phyloP scores from a whole-genome alignment of 2,113 vertebrate genomes.

The Alosa alosa region DNA sequence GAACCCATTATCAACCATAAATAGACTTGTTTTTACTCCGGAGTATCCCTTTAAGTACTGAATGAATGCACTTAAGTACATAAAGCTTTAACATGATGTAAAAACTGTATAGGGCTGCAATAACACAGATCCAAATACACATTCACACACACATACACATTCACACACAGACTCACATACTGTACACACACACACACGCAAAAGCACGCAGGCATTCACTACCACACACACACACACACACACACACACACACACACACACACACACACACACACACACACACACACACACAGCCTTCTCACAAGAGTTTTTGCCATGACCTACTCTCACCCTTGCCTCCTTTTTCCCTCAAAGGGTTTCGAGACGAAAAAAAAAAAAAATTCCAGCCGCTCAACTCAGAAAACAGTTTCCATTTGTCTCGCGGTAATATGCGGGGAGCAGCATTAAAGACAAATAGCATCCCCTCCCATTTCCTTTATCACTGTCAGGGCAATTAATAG shows the following conservation, averaged over 20 bases:
- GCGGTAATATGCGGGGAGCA: constrained; percentile 68
- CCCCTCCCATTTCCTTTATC: constrained; percentile 75
- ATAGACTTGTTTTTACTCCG: too few relatives aligned
- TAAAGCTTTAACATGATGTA: too few relatives aligned
- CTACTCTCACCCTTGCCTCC: constrained; percentile 35
- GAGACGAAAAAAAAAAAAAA: constrained; percentile 50
- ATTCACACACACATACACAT: too few relatives aligned
- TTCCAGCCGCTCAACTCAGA: constrained; percentile 66
- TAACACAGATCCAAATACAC: too few relatives aligned
- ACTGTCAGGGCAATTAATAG: constrained; percentile 81
- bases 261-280: not conserved
- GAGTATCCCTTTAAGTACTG: too few relatives aligned
- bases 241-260: not conserved
- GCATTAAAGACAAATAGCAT: constrained; percentile 78
- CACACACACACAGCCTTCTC: constrained; percentile 21
- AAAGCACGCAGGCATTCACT: not conserved
- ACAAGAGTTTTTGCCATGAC: constrained; percentile 23
- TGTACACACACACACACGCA: not conserved
- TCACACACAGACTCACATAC: too few relatives aligned
- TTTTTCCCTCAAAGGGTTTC: constrained; percentile 53
- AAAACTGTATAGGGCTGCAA: too few relatives aligned
- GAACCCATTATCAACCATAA: too few relatives aligned
- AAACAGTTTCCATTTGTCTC: constrained; percentile 75
- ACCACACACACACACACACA: not conserved
- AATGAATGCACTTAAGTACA: too few relatives aligned